A percentile compares a stretch with the other conserved stretches of the same genome.
Evolutionary conservation across 2,113 vertebrate genomes (phyloP).

Genomic region (Ptilonorhynchus violaceus): DNA sequence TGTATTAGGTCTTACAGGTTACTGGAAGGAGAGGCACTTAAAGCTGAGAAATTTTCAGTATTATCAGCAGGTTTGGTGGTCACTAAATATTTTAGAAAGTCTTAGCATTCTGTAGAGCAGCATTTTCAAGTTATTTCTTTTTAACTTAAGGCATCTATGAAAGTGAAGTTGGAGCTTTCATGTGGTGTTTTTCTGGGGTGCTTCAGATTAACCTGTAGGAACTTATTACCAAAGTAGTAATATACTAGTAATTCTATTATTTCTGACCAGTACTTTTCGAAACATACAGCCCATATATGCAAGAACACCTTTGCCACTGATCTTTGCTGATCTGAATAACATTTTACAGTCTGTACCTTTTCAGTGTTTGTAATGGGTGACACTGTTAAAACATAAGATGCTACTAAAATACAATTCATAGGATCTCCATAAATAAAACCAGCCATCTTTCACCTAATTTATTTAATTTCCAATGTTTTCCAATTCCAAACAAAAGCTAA

Average conservation of each 20-base stretch:
- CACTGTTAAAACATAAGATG: not conserved
- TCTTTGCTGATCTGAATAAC: not conserved
- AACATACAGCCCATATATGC: not conserved
- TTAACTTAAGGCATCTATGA: not conserved
- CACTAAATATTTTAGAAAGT: not conserved
- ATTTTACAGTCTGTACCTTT: not conserved
- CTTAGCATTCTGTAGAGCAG: not conserved
- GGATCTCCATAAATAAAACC: conserved; percentile 1
- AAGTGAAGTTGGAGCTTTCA: not conserved
- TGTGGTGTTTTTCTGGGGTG: not conserved
- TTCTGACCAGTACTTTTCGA: not conserved
- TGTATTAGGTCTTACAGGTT: not conserved
- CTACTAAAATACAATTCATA: not conserved
- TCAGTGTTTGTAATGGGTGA: not conserved
- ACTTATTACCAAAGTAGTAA: not conserved
- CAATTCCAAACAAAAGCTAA: conserved; percentile 85
- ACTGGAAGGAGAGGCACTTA: not conserved
- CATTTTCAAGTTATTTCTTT: not conserved
- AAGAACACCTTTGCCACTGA: not conserved
- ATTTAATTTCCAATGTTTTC: conserved; percentile 78
- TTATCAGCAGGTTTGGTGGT: not conserved
- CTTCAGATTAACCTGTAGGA: not conserved
- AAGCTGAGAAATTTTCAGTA: not conserved
- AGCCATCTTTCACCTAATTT: conserved; percentile 78
- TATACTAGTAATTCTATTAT: not conserved